These are phyloP conservation scores for Amblyjoppa fuscipennis DNA, from an alignment of 2,888 invertebrate species.

Conservation along the genomic window DNA sequence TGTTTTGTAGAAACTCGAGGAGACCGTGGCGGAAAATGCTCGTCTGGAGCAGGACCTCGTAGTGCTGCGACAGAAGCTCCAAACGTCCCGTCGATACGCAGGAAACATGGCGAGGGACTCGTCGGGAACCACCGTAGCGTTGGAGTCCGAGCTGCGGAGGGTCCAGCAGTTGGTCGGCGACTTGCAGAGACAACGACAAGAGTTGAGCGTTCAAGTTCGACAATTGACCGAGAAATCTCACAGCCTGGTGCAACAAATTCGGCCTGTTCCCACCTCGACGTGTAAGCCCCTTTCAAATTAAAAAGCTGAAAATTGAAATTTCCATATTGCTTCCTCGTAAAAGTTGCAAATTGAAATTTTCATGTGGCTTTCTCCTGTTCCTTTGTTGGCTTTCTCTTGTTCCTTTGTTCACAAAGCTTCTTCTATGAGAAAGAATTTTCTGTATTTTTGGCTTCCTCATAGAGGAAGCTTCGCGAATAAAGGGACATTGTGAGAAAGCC, in stretches of 20 bases:
- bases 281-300: not conserved
- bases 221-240: slow-evolving; percentile 94
- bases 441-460: too few species aligned
- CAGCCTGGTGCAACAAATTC: slow-evolving; percentile 88
- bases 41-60: slow-evolving; percentile 95
- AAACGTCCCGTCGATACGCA: slow-evolving; percentile 88
- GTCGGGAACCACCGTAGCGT: slow-evolving; percentile 88
- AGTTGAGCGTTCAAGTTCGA: slow-evolving; percentile 94
- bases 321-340: too few species aligned
- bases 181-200: slow-evolving; percentile 93
- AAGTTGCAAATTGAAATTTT: too few species aligned
- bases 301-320: not conserved
- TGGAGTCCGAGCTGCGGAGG: slow-evolving; percentile 92
- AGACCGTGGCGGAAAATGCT: slow-evolving; percentile 96
- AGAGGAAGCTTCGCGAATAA: too few species aligned
- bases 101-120: slow-evolving; percentile 79
- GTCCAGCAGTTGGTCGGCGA: slow-evolving; percentile 95
- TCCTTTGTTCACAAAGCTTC: too few species aligned
- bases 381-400: too few species aligned
- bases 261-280: slow-evolving; percentile 80
- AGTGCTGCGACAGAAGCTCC: slow-evolving; percentile 93
- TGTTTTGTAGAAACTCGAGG: slow-evolving; percentile 91
- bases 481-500: too few species aligned
- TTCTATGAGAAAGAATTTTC: too few species aligned
- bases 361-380: too few species aligned